phyloP scores from a whole-genome alignment of 92 coral and sea anemone species.

The Montipora capitata region DNA sequence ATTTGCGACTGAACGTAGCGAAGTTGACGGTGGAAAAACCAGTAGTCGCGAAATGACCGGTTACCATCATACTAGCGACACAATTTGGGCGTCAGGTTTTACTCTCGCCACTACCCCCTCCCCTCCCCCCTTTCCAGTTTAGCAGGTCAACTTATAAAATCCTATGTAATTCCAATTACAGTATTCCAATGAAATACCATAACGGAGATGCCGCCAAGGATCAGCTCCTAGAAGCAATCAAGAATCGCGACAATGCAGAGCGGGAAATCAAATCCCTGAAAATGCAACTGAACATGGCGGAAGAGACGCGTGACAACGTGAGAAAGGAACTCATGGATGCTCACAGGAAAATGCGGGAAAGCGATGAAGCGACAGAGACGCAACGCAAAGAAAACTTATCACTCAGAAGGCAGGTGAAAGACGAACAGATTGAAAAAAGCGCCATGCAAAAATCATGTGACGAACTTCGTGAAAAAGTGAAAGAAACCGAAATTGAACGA shows the following conservation, averaged over 20 bases:
- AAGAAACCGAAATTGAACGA: constrained; percentile 79
- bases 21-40: too few species aligned
- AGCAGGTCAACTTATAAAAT: too few species aligned
- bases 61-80: too few species aligned
- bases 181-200: constrained; percentile 22
- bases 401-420: constrained; percentile 79
- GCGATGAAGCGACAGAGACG: constrained; percentile 78
- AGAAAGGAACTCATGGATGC: constrained; percentile 89
- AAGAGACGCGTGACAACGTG: constrained; percentile 86
- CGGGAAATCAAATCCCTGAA: constrained; percentile 89
- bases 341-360: constrained; percentile 84
- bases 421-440: constrained; percentile 79
- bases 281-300: constrained; percentile 90
- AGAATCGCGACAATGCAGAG: constrained; percentile 84
- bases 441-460: constrained; percentile 81
- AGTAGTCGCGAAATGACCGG: too few species aligned
- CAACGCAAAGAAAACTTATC: constrained; percentile 84
- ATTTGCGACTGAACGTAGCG: too few species aligned
- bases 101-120: too few species aligned
- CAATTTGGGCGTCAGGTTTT: too few species aligned
- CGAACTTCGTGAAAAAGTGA: constrained; percentile 85
- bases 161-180: not conserved
- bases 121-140: too few species aligned
- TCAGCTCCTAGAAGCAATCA: constrained; percentile 81
- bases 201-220: constrained; percentile 66